Conservation (phyloP, 2,797 vertebrate species). For the Ctenosaura bakeri region DNA sequence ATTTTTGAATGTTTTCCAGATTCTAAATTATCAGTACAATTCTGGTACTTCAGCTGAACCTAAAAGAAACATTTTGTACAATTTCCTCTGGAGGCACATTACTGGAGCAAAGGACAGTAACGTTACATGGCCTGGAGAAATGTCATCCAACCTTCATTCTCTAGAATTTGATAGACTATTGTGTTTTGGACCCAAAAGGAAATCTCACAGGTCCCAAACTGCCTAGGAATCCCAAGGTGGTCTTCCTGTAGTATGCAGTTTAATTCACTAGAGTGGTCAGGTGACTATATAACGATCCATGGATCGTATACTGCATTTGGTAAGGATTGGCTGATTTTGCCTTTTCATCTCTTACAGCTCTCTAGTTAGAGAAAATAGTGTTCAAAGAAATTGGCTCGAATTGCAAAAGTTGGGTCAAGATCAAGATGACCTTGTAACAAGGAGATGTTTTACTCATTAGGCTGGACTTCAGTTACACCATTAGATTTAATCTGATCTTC, state of each 20-base stretch:
- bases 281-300: background rate
- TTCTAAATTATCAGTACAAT: background rate
- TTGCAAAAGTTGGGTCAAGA: constrained; percentile 46
- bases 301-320: background rate
- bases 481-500: constrained; percentile 44
- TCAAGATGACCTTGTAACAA: constrained; percentile 40
- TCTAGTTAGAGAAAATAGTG: background rate
- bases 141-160: background rate
- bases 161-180: background rate
- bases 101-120: background rate
- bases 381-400: constrained; percentile 26
- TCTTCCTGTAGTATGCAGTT: background rate
- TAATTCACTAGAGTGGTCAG: background rate
- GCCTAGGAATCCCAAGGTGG: background rate
- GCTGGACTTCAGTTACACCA: constrained; percentile 28
- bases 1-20: background rate
- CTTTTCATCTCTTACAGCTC: background rate
- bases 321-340: background rate
- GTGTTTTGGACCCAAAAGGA: background rate
- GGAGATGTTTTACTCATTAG: constrained; percentile 50
- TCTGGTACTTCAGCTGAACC: background rate
- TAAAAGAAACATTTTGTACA: background rate
- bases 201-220: background rate
- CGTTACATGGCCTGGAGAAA: background rate
- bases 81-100: background rate